Conservation (phyloP, 1,140 invertebrate species). For the Drosophila baimaii region DNA sequence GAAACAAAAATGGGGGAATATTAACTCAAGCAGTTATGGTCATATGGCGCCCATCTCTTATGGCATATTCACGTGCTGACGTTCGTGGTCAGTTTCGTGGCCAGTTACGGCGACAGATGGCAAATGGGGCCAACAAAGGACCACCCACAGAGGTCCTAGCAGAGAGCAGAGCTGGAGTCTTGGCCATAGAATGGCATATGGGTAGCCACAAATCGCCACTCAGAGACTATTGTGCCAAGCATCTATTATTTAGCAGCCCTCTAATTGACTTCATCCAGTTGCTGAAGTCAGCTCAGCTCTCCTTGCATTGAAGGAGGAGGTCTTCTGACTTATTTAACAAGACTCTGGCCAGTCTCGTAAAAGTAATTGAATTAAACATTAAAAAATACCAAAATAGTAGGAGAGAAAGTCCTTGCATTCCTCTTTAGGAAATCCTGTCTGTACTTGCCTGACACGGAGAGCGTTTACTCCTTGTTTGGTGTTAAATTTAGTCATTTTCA, state of each 20-base stretch:
- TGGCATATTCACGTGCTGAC: constrained; percentile 27
- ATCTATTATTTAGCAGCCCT: constrained; percentile 16
- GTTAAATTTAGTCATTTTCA: constrained; percentile 47
- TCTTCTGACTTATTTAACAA: constrained; percentile 1
- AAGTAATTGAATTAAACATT: neutral
- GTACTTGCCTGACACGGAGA: neutral
- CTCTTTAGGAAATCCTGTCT: neutral
- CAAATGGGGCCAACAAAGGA: constrained; percentile 36
- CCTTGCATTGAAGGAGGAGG: neutral
- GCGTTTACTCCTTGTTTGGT: constrained; percentile 2
- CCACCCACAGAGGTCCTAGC: neutral
- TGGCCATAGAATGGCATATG: constrained; percentile 16
- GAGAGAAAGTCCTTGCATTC: neutral
- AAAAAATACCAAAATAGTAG: neutral
- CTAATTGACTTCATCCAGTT: constrained; percentile 9
- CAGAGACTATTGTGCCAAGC: constrained; percentile 4
- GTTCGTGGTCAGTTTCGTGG: constrained; percentile 9
- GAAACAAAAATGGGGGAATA: neutral
- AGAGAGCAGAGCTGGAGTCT: constrained; percentile 1
- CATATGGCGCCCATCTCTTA: neutral
- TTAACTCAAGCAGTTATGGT: constrained; percentile 1
- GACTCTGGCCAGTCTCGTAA: neutral
- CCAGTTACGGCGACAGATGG: constrained; percentile 42
- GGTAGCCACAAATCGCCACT: constrained; percentile 15
- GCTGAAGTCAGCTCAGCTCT: neutral